Evolutionary conservation across 2,113 vertebrate species (phyloP).

Genomic region (Gnathonemus longibarbis): DNA sequence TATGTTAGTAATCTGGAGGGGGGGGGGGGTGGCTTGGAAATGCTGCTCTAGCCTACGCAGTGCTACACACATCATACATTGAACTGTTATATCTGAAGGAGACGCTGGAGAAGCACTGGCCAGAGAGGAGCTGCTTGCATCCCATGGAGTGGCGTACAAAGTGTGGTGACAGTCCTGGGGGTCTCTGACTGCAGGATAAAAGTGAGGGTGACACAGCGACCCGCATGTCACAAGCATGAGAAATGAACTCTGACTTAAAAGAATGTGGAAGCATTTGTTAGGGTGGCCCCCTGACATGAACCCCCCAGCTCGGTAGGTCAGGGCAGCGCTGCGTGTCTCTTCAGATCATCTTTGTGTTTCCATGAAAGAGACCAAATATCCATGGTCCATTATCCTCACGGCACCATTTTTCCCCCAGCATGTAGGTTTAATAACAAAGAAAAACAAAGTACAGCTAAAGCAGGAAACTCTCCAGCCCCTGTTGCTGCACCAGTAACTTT

Average conservation of each 20-base stretch:
- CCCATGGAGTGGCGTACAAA: neutral
- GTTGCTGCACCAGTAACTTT: neutral
- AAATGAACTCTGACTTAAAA: neutral
- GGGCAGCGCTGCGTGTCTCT: neutral
- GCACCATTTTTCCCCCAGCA: neutral
- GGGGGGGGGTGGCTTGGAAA: neutral
- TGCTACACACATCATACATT: neutral
- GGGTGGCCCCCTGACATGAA: neutral
- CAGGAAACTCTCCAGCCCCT: neutral
- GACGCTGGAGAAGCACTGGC: neutral
- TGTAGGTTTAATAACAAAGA: neutral
- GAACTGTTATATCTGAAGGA: neutral
- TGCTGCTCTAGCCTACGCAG: neutral
- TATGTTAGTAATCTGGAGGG: neutral
- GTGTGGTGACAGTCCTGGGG: neutral
- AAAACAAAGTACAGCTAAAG: neutral
- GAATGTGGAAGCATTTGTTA: neutral
- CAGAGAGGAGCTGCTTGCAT: neutral
- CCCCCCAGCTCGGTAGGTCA: no score
- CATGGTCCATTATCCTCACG: neutral
- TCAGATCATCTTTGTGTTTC: neutral
- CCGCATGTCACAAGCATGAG: neutral
- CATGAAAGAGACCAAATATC: neutral
- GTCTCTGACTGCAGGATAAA: neutral
- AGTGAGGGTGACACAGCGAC: neutral